Conservation (phyloP, 2,797 vertebrate species). For the Mus caroli region DNA sequence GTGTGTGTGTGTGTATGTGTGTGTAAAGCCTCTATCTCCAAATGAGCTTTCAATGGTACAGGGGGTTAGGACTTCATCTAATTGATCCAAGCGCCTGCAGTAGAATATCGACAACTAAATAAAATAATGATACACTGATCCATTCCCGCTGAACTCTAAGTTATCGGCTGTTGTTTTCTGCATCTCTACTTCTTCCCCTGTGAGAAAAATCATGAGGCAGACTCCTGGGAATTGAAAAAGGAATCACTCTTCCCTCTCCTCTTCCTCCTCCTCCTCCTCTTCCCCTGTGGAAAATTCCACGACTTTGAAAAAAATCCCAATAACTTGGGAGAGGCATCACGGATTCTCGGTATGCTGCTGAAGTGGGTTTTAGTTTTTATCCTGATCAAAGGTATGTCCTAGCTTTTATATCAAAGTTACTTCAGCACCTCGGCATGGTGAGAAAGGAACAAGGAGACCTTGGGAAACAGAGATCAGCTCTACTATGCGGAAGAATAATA, state of each 20-base stretch:
- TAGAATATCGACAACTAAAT: not conserved
- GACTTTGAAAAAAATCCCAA: conserved; percentile 8
- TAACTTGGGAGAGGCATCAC: conserved; percentile 29
- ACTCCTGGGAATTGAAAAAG: not conserved
- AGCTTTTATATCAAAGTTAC: conserved; percentile 11
- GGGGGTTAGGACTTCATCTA: not conserved
- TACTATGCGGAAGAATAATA: conserved; percentile 23
- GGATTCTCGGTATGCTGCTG: not conserved
- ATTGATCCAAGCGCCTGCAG: not conserved
- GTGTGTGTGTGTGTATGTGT: not conserved
- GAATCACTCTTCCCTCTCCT: not conserved
- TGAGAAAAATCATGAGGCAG: not conserved
- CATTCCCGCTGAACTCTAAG: not conserved
- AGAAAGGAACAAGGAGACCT: conserved; percentile 22
- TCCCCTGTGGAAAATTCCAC: conserved; percentile 11
- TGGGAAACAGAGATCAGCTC: conserved; percentile 33
- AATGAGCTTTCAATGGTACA: not conserved
- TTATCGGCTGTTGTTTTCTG: not conserved
- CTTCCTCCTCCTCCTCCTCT: too few species aligned
- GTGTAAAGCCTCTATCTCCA: not conserved
- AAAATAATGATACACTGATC: not conserved
- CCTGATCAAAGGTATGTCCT: not conserved
- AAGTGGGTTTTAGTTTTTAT: conserved; percentile 30
- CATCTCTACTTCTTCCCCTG: not conserved
- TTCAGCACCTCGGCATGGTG: conserved; percentile 8